Base-by-base conservation (phyloP, 2,113 vertebrate genomes). In the Leptobrachium ailaonicum region DNA sequence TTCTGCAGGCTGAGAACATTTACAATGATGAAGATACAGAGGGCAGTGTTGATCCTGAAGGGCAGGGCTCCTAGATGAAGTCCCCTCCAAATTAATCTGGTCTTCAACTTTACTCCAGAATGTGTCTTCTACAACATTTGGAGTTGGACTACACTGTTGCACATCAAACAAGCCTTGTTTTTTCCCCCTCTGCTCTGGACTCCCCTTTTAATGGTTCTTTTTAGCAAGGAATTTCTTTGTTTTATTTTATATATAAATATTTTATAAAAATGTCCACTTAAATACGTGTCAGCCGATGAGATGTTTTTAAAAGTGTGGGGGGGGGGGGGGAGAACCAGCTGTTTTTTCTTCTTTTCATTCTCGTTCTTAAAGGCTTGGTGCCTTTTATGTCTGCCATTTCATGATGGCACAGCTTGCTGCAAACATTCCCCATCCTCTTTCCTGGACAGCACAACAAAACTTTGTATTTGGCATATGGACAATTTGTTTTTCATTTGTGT, bases 21-120 rank as follows among this genome's bases (percentile, higher is more conserved):
- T 99, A 99, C 84, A 99, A 99, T 2, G 98, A 99, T 60, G 96
- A 99, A 89, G 97, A 98, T 85, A 96, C 98, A 43, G 97, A 99
- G 85, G 97, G 97, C 66, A 95, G 95, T 0, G 94, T 96, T 87
- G 97, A 98, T 90, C 93, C 96, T 3, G 97, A 99, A 87, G 95
- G 97, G 64, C 95, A 95, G 82, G 91, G 92, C 53, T 94, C 93
- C 73, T 94, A 94, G 83, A 91, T 69, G 12, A 41, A 13, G 20
- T 3, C 50, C 74, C 42, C 41, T 41, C 40, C 40, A 32, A 73
- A 54, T 40, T 82, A 53, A 71, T 45, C 66, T 63, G 78, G 63
- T 76, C 42, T 70, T 41, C 60, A 62, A 45, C 6, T 40, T 11
- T 75, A 64, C 71, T 73, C 41, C 72, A 60, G 71, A 74, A 20